Evolutionary conservation across 2,888 invertebrate species (phyloP).

Genomic region (Drepanosiphum platanoidis): DNA sequence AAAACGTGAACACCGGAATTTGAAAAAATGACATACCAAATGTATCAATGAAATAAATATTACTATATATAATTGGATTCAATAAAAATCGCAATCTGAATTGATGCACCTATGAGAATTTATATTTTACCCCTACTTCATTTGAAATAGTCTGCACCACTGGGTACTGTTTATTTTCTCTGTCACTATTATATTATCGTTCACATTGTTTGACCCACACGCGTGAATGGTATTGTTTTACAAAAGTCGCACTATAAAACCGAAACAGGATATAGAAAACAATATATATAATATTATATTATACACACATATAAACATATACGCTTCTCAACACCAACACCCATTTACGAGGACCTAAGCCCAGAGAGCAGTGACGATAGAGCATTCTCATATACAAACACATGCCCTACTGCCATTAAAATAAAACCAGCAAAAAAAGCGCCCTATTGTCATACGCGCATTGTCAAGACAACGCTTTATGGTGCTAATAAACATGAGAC

Average conservation of each 20-base stretch:
- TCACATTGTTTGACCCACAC: background rate
- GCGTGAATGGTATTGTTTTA: background rate
- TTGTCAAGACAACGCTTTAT: conserved; percentile 39
- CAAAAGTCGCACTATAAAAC: background rate
- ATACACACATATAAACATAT: background rate
- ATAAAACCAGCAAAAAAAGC: background rate
- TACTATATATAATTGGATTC: no score
- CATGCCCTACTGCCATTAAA: background rate
- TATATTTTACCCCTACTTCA: no score
- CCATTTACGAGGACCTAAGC: background rate
- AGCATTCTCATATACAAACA: background rate
- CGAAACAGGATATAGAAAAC: background rate
- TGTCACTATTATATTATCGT: background rate
- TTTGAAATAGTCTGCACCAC: no score
- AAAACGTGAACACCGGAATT: no score
- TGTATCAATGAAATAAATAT: no score
- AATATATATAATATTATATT: background rate
- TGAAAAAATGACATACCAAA: no score
- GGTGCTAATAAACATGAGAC: conserved; percentile 24
- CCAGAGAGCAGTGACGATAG: background rate
- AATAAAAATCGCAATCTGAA: no score
- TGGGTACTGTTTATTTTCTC: background rate
- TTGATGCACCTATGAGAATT: no score
- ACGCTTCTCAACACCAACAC: background rate
- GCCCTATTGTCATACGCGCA: conserved; percentile 12